Evolutionary conservation across 2,113 vertebrate species (phyloP).

Genomic region (Ursus arctos): DNA sequence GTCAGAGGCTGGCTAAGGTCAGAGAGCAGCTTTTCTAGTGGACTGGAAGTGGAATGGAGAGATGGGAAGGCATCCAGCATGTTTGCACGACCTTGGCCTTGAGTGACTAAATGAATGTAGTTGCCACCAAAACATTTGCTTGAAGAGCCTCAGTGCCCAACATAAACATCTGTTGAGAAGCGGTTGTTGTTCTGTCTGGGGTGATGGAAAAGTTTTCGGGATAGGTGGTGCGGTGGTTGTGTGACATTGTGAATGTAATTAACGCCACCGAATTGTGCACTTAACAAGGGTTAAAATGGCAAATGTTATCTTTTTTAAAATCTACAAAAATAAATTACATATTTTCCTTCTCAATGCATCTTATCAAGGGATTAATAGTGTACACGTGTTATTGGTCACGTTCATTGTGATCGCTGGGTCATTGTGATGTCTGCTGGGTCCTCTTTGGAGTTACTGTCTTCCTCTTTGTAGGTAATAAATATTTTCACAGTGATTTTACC

Average conservation of each 20-base stretch:
- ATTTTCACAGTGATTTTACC: not conserved
- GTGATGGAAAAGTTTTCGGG: not conserved
- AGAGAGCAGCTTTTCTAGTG: not conserved
- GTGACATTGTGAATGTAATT: not conserved
- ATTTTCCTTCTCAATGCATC: not conserved
- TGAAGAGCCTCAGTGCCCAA: not conserved
- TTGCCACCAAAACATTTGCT: not conserved
- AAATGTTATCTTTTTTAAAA: not conserved
- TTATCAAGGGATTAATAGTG: not conserved
- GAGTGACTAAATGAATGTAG: not conserved
- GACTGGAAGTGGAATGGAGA: not conserved
- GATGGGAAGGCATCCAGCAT: not conserved
- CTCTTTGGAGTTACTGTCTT: accelerated
- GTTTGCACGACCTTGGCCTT: not conserved
- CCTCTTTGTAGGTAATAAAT: not conserved
- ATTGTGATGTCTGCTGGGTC: too few relatives aligned
- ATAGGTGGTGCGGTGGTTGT: not conserved
- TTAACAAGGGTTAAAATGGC: not conserved
- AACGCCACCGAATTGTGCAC: not conserved
- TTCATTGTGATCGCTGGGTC: accelerated
- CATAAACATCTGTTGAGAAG: not conserved
- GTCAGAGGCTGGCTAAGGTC: not conserved
- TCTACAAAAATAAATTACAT: not conserved
- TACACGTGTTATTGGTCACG: accelerated
- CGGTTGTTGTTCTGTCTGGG: accelerated